Conservation (phyloP, 1,140 invertebrate species). For the Physella acuta region DNA sequence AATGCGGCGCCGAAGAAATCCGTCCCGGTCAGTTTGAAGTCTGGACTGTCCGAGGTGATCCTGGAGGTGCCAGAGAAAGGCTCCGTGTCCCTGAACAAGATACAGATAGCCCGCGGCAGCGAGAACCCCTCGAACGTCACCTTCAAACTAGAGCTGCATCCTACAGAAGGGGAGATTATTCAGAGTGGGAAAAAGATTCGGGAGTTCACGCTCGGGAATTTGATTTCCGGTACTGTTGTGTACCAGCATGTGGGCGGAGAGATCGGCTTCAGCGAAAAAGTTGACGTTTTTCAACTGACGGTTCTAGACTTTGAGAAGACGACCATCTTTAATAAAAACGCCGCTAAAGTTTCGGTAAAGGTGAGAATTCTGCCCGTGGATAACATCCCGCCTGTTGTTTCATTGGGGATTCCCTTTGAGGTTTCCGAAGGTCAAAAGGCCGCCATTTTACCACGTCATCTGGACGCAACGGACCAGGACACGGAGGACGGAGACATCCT, state of each 20-base stretch:
- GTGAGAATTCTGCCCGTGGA: slow-evolving; percentile 56
- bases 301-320: slow-evolving; percentile 51
- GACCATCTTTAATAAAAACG: slow-evolving; percentile 45
- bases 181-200: slow-evolving; percentile 39
- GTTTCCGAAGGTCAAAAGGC: slow-evolving; percentile 57
- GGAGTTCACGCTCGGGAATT: slow-evolving; percentile 55
- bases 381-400: slow-evolving; percentile 48
- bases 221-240: slow-evolving; percentile 44
- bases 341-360: slow-evolving; percentile 46
- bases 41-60: slow-evolving; percentile 40
- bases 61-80: slow-evolving; percentile 52
- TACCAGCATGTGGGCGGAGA: slow-evolving; percentile 57
- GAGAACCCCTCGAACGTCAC: no score
- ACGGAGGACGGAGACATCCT: slow-evolving; percentile 52
- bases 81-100: slow-evolving; percentile 55
- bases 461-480: slow-evolving; percentile 58
- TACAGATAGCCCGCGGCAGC: slow-evolving; percentile 48
- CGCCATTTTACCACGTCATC: slow-evolving; percentile 46
- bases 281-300: slow-evolving; percentile 55
- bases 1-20: slow-evolving; percentile 57
- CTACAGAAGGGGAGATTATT: slow-evolving; percentile 48
- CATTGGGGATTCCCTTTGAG: slow-evolving; percentile 38
- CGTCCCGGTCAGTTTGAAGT: slow-evolving; percentile 34
- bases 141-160: slow-evolving; percentile 43
- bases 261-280: slow-evolving; percentile 43